Percentiles rank a stretch among this genome's conserved stretches.
phyloP scores from a whole-genome alignment of 2,113 vertebrate genomes.

The Brachyhypopomus occidentalis region DNA sequence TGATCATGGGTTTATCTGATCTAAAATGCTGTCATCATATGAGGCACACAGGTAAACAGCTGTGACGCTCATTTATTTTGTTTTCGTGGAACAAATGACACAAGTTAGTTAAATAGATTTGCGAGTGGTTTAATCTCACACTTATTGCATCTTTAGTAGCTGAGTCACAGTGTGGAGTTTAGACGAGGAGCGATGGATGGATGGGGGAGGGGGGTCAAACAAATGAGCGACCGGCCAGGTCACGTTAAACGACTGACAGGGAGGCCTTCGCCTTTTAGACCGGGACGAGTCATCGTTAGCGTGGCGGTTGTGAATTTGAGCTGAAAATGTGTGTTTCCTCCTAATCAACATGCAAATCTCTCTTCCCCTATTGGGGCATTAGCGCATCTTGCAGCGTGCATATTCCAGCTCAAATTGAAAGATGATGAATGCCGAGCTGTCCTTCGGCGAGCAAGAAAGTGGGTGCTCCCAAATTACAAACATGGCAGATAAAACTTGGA shows the following conservation, averaged over 20 bases:
- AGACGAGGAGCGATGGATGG: neutral
- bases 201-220: neutral
- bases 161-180: neutral
- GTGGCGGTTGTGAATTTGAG: conserved; percentile 51
- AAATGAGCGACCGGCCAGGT: neutral
- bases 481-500: conserved; percentile 36
- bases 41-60: neutral
- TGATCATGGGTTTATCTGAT: neutral
- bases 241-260: neutral
- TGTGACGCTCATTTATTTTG: neutral
- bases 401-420: conserved; percentile 67
- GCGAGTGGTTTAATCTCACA: neutral
- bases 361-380: conserved; percentile 60
- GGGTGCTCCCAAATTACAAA: conserved; percentile 58
- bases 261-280: neutral
- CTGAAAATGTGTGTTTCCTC: conserved; percentile 36
- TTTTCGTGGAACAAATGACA: neutral
- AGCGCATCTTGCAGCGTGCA: conserved; percentile 61
- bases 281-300: conserved; percentile 19
- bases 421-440: conserved; percentile 66
- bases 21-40: neutral
- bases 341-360: conserved; percentile 75
- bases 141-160: neutral
- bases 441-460: conserved; percentile 46
- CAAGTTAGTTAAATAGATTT: neutral